Conservation (phyloP, 2,113 vertebrate genomes). For the Grammomys dolichurus region DNA sequence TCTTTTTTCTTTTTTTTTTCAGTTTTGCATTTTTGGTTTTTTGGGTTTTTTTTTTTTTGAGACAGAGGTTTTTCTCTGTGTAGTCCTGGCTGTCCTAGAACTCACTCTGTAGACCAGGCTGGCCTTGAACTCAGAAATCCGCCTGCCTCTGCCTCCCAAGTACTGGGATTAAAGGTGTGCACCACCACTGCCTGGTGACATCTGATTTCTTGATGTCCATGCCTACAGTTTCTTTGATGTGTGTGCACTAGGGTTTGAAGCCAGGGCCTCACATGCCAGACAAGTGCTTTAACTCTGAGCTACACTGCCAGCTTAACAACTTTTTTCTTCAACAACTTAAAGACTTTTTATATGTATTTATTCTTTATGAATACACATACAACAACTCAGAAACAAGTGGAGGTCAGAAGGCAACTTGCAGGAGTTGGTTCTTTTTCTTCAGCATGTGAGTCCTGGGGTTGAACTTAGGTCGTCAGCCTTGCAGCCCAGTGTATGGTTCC, state of each 20-base stretch:
- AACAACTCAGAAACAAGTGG: neutral
- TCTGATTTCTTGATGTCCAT: neutral
- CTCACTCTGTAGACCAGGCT: too few relatives aligned
- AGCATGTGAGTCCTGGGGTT: neutral
- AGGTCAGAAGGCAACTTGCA: neutral
- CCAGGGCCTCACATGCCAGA: neutral
- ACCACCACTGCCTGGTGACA: neutral
- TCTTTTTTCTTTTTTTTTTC: too few relatives aligned
- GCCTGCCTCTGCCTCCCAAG: too few relatives aligned
- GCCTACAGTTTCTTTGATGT: neutral
- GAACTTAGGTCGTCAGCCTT: neutral
- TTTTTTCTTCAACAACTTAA: neutral
- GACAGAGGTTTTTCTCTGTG: too few relatives aligned
- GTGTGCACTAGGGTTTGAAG: neutral
- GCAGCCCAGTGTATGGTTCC: constrained; percentile 1
- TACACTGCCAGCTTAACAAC: neutral
- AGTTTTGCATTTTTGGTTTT: too few relatives aligned
- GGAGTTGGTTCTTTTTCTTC: neutral
- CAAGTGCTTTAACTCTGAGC: neutral
- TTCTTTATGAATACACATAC: neutral
- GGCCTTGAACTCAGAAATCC: too few relatives aligned
- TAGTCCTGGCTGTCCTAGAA: too few relatives aligned
- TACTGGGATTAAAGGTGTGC: too few relatives aligned
- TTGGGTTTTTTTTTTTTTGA: too few relatives aligned
- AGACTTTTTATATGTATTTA: neutral